Evolutionary conservation across 2,797 vertebrate species (phyloP).

Genomic region (Streptopelia turtur): DNA sequence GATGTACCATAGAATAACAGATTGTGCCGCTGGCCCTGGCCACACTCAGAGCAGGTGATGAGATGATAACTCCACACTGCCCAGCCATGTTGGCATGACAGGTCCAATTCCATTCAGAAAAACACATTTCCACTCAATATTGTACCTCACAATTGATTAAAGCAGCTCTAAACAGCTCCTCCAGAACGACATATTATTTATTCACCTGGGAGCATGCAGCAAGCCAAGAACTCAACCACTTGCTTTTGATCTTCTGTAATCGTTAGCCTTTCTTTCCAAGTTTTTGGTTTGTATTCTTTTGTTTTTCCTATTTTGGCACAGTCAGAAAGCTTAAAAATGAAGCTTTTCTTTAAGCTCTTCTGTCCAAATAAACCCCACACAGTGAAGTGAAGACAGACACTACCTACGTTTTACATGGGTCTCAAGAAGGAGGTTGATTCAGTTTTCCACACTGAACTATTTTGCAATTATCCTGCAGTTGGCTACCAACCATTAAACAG

Average conservation of each 20-base stretch:
- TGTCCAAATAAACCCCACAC: neutral
- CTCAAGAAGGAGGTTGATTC: neutral
- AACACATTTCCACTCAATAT: neutral
- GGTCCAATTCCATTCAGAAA: neutral
- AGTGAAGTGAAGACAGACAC: rapidly evolving
- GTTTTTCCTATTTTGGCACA: neutral
- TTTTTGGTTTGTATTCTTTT: neutral
- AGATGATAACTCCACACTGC: neutral
- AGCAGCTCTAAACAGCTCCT: neutral
- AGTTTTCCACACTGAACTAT: neutral
- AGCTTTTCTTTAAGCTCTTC: neutral
- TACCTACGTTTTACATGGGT: rapidly evolving
- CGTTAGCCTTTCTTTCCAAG: neutral
- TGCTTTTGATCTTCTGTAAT: neutral
- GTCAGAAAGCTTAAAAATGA: neutral
- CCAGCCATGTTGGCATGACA: neutral
- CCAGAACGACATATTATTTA: neutral
- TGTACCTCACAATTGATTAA: neutral
- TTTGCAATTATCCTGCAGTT: neutral
- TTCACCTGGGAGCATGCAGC: neutral
- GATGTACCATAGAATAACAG: neutral
- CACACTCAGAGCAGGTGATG: rapidly evolving
- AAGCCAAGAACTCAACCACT: neutral
- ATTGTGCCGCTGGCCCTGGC: neutral
- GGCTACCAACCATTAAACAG: neutral